These are phyloP conservation scores for Alcis repandata DNA, from an alignment of 2,888 invertebrate genomes.

Conservation along the genomic window DNA sequence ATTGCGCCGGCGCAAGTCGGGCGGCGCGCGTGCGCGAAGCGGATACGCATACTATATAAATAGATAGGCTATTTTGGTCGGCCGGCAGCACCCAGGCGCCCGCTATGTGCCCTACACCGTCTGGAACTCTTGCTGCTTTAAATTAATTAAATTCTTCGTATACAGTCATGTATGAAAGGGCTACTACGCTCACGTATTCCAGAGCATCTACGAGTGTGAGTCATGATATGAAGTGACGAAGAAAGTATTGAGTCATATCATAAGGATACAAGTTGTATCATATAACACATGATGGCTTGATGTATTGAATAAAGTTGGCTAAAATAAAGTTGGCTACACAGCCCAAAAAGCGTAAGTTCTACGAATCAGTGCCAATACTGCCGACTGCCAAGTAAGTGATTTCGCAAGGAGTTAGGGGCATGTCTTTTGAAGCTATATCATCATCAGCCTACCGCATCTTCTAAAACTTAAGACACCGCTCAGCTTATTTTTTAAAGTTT, in stretches of 20 bases:
- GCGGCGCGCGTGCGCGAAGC: constrained; percentile 76
- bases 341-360: background rate
- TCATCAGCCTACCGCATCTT: background rate
- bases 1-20: constrained; percentile 57
- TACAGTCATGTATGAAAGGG: constrained; percentile 62
- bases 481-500: background rate
- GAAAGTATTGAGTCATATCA: constrained; percentile 36
- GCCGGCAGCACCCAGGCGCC: constrained; percentile 75
- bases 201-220: constrained; percentile 42
- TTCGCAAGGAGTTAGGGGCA: no score
- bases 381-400: background rate
- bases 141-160: constrained; percentile 76
- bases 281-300: constrained; percentile 4
- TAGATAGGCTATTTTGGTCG: constrained; percentile 80
- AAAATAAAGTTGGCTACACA: background rate
- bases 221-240: constrained; percentile 35
- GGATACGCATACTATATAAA: constrained; percentile 81
- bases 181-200: constrained; percentile 33
- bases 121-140: constrained; percentile 70
- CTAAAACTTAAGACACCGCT: background rate
- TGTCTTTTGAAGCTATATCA: background rate
- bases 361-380: background rate
- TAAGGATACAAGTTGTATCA: constrained; percentile 13
- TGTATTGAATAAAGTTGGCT: constrained; percentile 9
- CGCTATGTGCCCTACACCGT: constrained; percentile 78